Percentiles rank a stretch among this genome's conserved stretches.
Evolutionary conservation across 2,113 vertebrate species (phyloP).

Genomic region (Hemiprocne comata): DNA sequence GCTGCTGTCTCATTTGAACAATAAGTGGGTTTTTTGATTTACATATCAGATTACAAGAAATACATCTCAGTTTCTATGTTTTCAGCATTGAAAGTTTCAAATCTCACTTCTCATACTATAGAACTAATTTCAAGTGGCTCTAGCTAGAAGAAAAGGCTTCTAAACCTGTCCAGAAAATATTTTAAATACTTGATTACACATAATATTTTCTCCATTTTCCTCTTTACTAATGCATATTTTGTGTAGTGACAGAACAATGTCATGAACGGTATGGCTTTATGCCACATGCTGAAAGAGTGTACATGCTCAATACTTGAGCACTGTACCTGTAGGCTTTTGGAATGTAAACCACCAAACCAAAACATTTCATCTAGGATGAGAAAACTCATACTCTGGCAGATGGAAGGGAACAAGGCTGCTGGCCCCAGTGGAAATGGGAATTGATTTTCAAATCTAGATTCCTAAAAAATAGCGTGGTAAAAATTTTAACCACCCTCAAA

Average conservation of each 20-base stretch:
- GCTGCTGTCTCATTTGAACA: background rate
- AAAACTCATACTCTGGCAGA: background rate
- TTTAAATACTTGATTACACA: background rate
- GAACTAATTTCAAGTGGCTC: background rate
- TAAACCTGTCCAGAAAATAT: background rate
- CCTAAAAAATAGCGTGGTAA: background rate
- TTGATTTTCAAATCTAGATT: background rate
- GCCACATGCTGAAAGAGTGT: background rate
- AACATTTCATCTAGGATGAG: background rate
- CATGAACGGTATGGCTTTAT: background rate
- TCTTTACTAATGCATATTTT: background rate
- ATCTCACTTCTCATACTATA: background rate
- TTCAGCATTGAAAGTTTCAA: background rate
- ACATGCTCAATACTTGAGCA: background rate
- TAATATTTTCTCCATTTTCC: background rate
- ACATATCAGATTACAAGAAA: background rate
- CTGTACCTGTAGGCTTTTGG: background rate
- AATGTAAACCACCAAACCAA: background rate
- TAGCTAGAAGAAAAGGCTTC: background rate
- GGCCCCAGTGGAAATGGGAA: background rate
- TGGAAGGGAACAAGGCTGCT: background rate
- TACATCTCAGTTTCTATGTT: background rate
- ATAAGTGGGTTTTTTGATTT: background rate
- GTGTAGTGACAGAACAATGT: background rate
- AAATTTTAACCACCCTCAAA: background rate